Percentiles rank a stretch among this genome's conserved stretches.
Evolutionary conservation across 2,113 vertebrate genomes (phyloP).

Genomic region (human): DNA sequence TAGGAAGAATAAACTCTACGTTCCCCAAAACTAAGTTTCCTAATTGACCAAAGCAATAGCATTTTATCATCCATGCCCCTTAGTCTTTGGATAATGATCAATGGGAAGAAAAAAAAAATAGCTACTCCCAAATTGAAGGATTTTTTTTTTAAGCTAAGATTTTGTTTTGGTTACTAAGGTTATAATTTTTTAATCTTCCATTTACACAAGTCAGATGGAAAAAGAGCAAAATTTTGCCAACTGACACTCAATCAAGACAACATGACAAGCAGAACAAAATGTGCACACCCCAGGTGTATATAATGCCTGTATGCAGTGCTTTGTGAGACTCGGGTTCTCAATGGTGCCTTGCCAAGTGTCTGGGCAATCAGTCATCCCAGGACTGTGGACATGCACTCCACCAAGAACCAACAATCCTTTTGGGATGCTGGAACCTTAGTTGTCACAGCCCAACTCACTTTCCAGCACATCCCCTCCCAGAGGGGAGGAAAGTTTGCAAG

Average conservation of each 20-base stretch:
- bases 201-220: not conserved
- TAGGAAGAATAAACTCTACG: not conserved
- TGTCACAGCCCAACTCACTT: not conserved
- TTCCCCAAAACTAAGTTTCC: not conserved
- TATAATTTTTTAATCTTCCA: not conserved
- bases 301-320: not conserved
- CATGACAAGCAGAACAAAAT: not conserved
- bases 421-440: not conserved
- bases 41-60: not conserved
- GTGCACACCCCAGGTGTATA: not conserved
- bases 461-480: not conserved
- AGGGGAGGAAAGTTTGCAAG: not conserved
- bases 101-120: not conserved
- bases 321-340: not conserved
- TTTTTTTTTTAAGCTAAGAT: not conserved
- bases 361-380: not conserved
- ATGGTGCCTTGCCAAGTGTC: too few species aligned
- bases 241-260: not conserved
- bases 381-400: fast-evolving
- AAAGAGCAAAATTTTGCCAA: not conserved
- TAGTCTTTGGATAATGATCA: not conserved
- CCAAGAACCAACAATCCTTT: not conserved
- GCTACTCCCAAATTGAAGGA: not conserved
- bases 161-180: not conserved
- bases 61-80: not conserved